Evolutionary conservation across 2,113 vertebrate genomes (phyloP), one percentile per base, ranked within the genome.

Genomic region (Pavo muticus): DNA sequence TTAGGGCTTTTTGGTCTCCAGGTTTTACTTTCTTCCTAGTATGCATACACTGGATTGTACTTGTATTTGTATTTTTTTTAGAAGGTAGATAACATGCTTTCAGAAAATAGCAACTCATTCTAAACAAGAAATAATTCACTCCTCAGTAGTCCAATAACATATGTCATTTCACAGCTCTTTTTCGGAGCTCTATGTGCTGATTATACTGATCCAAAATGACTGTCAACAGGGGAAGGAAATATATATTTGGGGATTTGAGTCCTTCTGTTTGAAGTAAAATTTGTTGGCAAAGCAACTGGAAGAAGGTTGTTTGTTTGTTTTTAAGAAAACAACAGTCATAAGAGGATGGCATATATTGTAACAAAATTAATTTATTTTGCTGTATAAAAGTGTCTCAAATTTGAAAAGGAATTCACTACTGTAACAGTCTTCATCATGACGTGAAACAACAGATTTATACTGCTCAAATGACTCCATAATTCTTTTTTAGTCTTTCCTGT

Each of bases 111-210:
- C 17, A 77, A 4, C 48, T 87, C 29, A 81, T 92, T 93, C 91
- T 91, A 94, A 92, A 27, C 68, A 77, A 75, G 61, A 91, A 78
- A 81, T 75, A 81, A 39, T 91, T 84, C 44, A 67, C 20, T 86
- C 10, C 21, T 57, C 56, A 57, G 56, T 32, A 57, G 56, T 32
- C 56, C 93, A 81, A 67, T 89, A 88, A 39, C 27, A 65, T 60
- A 44, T 94, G n/a, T 91, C 45, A 71, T 90, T 91, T 91, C 50
- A 85, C 23, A 90, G 21, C 15, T 54, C n/a, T 73, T 56, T 56
- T 39, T 59, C 11, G 77, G 57, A 87, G 32, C 27, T 79, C 12
- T 79, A 9, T 63, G 50, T 76, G 12, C 6, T 88, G 65, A 88
- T 87, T 60, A 52, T 45, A 24, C 23, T 76, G 57, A 60, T 79